phyloP scores from a whole-genome alignment of 2,888 invertebrate genomes.

The Germaria angustata region DNA sequence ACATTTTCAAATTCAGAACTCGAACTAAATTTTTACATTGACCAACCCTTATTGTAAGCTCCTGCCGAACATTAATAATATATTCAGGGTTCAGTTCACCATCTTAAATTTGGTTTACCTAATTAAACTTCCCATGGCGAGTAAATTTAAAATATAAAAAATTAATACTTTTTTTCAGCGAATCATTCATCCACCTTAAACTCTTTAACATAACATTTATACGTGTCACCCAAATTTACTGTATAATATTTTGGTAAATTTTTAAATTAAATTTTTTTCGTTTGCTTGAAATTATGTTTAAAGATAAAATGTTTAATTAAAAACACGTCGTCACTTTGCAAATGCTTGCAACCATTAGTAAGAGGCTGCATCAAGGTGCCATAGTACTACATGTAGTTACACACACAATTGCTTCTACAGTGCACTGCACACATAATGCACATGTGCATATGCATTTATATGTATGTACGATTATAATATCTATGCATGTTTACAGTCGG shows the following conservation, averaged over 20 bases:
- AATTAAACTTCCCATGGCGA: not conserved
- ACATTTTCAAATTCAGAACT: no score
- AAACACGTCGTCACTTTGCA: slow-evolving; percentile 55
- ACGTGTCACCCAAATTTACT: not conserved
- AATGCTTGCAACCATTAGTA: slow-evolving; percentile 46
- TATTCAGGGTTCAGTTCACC: no score
- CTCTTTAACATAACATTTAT: not conserved
- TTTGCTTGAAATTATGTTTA: slow-evolving; percentile 21
- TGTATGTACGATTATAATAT: not conserved
- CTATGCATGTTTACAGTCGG: slow-evolving; percentile 30
- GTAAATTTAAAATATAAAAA: not conserved
- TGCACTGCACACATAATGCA: not conserved
- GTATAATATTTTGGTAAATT: not conserved
- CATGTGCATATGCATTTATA: not conserved
- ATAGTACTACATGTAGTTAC: slow-evolving; percentile 29
- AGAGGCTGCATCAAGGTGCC: slow-evolving; percentile 50
- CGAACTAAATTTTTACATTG: no score
- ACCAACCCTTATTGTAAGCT: no score
- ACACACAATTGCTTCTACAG: not conserved
- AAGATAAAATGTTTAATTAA: slow-evolving; percentile 52
- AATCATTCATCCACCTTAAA: not conserved
- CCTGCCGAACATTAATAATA: no score
- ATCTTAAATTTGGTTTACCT: not conserved
- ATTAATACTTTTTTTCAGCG: not conserved
- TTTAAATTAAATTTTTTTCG: not conserved